Evolutionary conservation across 2,888 invertebrate genomes (phyloP), one percentile per base, ranked within the genome.

Genomic region (Pasiphila rectangulata): DNA sequence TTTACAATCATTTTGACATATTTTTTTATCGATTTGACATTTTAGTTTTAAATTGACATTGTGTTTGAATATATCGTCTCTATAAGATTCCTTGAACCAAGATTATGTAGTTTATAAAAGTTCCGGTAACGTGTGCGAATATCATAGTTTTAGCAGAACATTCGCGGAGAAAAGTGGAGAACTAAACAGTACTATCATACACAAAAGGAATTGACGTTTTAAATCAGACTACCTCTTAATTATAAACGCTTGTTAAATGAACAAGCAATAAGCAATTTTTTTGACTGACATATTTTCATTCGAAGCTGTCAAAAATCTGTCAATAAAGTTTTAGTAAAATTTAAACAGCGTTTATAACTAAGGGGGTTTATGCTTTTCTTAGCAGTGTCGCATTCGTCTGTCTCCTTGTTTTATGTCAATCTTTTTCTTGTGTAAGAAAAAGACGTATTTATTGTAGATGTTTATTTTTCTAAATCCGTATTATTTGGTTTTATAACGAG

Each of bases 391-490:
- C 10, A 13, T 29, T 40, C 19, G 43, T 59, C 46, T 49, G 39
- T 47, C 39, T 54, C 17, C 43, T 42, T 50, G 54, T 54, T 53
- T 54, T 27, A 23, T 40, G 40, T 10, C 30, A 13, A 48, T 42
- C 52, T 45, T 52, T 46, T 52, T 29, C 46, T 48, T 46, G 29
- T 34, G 47, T 69, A 65, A 62, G 61, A 51, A 61, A 64, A 38
- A 45, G 51, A 63, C 72, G 72, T 83, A 81, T 83, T 84, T 83
- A 85, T 84, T 83, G 67, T 79, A 84, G 81, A 84, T 82, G 81
- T 85, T 87, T 86, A 87, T 86, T 85, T 84, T 84, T 85, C 61
- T 83, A 81, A 61, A 64, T 71, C 69, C 73, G 66, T 73, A 76
- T 78, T 54, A 54, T 56, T 54, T 58, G 72, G 69, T 79, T 75